Evolutionary conservation across 2,888 invertebrate genomes (phyloP).

Genomic region (Leptarthrus brevirostris): DNA sequence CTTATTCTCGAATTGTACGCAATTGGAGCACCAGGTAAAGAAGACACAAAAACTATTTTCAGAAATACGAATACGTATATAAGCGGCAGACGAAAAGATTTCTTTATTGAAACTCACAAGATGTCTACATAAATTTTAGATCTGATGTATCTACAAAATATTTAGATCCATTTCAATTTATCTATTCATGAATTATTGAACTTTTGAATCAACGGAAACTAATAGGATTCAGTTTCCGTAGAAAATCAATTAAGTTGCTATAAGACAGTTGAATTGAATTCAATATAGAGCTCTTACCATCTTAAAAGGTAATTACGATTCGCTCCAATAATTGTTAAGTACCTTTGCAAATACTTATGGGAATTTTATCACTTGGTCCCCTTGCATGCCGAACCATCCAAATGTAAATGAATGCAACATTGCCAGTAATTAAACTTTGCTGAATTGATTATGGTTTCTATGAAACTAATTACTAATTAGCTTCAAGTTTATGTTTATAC

Average conservation of each 20-base stretch:
- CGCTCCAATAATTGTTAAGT: neutral
- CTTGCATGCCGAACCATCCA: slow-evolving; percentile 1
- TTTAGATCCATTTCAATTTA: too few species aligned
- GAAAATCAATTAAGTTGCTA: too few species aligned
- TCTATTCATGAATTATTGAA: too few species aligned
- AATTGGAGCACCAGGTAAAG: neutral
- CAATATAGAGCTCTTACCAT: too few species aligned
- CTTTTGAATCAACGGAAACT: too few species aligned
- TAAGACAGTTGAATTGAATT: neutral
- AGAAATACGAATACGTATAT: too few species aligned
- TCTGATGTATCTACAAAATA: too few species aligned
- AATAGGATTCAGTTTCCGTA: too few species aligned
- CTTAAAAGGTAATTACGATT: neutral
- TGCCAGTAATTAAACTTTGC: neutral
- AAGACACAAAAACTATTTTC: slow-evolving; percentile 6
- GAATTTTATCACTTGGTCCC: neutral
- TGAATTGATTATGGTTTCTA: neutral
- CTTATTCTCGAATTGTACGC: neutral
- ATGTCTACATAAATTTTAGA: too few species aligned
- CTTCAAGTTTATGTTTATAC: too few species aligned
- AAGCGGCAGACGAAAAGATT: too few species aligned
- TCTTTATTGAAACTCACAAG: too few species aligned
- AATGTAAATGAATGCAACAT: neutral
- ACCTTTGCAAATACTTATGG: neutral
- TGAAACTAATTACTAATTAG: slow-evolving; percentile 2